Conservation (phyloP, 2,113 vertebrate genomes). For the Brienomyrus longianalis region DNA sequence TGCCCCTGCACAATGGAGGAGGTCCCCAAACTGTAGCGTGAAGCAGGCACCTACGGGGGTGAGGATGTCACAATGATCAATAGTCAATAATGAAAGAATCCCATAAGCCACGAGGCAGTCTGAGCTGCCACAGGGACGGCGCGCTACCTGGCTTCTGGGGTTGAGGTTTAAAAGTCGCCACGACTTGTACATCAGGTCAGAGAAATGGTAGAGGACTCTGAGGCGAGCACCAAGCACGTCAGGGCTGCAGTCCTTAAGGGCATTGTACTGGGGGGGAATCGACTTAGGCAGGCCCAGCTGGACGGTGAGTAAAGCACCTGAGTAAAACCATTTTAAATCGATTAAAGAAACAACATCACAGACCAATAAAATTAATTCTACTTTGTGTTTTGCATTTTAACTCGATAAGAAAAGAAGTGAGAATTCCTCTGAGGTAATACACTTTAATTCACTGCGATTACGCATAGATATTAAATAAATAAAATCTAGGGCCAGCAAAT, state of each 20-base stretch:
- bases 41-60: constrained; percentile 50
- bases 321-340: not conserved
- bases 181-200: constrained; percentile 73
- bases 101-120: not conserved
- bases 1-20: constrained; percentile 63
- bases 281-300: constrained; percentile 61
- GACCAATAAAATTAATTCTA: not conserved
- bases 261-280: constrained; percentile 65
- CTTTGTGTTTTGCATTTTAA: not conserved
- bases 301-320: constrained; percentile 49
- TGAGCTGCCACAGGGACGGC: not conserved
- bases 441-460: not conserved
- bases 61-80: not conserved
- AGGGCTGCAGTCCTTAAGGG: constrained; percentile 62
- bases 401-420: not conserved
- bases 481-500: not conserved
- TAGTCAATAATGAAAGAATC: not conserved
- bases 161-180: constrained; percentile 68
- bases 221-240: constrained; percentile 59
- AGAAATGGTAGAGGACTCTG: constrained; percentile 65
- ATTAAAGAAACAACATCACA: not conserved
- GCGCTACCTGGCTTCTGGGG: constrained; percentile 49
- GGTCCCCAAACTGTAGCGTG: constrained; percentile 64
- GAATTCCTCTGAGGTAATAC: not conserved
- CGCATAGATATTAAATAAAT: not conserved